Evolutionary conservation across 2,113 vertebrate species (phyloP).

Genomic region (Mastomys coucha): DNA sequence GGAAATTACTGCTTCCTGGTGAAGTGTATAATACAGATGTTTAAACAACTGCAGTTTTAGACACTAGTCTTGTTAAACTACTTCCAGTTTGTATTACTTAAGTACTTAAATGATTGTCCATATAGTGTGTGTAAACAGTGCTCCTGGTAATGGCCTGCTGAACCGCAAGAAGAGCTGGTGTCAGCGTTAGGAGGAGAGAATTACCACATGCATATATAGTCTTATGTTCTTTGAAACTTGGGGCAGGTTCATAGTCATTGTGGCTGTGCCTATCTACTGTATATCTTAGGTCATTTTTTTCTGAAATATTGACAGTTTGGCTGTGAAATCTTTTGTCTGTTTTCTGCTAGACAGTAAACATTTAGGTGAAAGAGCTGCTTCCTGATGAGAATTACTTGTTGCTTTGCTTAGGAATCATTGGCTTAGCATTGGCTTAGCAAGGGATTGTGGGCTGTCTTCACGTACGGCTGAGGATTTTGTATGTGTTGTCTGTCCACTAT

Average conservation of each 20-base stretch:
- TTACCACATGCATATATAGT: slow-evolving; percentile 76
- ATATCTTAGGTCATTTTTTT: slow-evolving; percentile 74
- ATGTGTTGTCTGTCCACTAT: slow-evolving; percentile 13
- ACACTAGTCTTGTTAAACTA: slow-evolving; percentile 73
- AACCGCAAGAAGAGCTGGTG: slow-evolving; percentile 81
- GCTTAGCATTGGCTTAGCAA: slow-evolving; percentile 50
- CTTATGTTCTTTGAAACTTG: slow-evolving; percentile 83
- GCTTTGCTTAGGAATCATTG: slow-evolving; percentile 64
- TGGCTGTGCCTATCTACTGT: slow-evolving; percentile 54
- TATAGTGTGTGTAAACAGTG: slow-evolving; percentile 59
- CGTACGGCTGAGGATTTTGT: slow-evolving; percentile 27
- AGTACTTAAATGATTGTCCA: slow-evolving; percentile 68
- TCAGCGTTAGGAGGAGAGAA: slow-evolving; percentile 79
- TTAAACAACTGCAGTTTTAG: slow-evolving; percentile 81
- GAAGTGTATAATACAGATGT: slow-evolving; percentile 79
- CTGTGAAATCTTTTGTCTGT: slow-evolving; percentile 63
- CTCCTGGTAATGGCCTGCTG: slow-evolving; percentile 82
- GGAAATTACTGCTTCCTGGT: slow-evolving; percentile 74
- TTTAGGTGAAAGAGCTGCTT: slow-evolving; percentile 81
- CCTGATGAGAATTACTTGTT: slow-evolving; percentile 68
- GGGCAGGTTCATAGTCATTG: slow-evolving; percentile 78
- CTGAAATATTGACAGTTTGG: slow-evolving; percentile 70
- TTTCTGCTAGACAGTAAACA: slow-evolving; percentile 73
- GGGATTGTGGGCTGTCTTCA: slow-evolving; percentile 11
- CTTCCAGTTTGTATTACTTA: slow-evolving; percentile 75